phyloP scores from a whole-genome alignment of 1,140 invertebrate species.

The Dreissena polymorpha region DNA sequence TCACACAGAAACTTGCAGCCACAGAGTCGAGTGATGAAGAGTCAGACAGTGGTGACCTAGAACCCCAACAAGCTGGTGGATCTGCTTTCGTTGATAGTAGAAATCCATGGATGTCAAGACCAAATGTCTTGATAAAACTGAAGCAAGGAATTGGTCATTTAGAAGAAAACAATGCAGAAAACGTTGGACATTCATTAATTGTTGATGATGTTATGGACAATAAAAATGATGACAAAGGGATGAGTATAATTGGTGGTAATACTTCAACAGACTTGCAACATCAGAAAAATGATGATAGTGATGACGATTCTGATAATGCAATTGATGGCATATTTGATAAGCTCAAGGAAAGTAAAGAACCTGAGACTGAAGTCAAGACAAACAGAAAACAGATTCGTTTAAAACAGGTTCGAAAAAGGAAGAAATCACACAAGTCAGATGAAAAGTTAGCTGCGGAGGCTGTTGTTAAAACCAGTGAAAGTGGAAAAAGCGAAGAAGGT shows the following conservation, averaged over 20 bases:
- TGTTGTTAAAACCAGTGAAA: too few species aligned
- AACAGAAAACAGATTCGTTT: too few species aligned
- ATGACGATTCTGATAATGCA: conserved; percentile 10
- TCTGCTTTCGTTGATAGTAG: conserved; percentile 4
- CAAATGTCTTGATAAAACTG: neutral
- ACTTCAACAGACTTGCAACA: too few species aligned
- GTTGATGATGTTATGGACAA: conserved; percentile 1
- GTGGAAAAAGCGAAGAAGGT: too few species aligned
- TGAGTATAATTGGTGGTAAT: neutral
- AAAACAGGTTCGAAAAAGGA: too few species aligned
- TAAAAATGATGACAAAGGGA: neutral
- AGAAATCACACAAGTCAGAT: too few species aligned
- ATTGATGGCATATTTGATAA: conserved; percentile 21
- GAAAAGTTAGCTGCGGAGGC: too few species aligned
- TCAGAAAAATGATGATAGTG: neutral
- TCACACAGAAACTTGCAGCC: conserved; percentile 86
- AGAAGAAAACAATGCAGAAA: neutral
- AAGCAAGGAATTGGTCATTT: neutral
- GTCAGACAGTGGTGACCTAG: conserved; percentile 27
- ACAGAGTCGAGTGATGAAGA: conserved; percentile 76
- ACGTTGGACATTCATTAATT: neutral
- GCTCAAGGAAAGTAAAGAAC: neutral
- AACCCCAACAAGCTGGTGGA: conserved; percentile 4
- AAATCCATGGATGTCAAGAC: conserved; percentile 58
- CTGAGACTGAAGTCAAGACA: neutral